Evolutionary conservation across 92 coral and sea anemone species (phyloP).

Genomic region (Virgularia gustaviana): DNA sequence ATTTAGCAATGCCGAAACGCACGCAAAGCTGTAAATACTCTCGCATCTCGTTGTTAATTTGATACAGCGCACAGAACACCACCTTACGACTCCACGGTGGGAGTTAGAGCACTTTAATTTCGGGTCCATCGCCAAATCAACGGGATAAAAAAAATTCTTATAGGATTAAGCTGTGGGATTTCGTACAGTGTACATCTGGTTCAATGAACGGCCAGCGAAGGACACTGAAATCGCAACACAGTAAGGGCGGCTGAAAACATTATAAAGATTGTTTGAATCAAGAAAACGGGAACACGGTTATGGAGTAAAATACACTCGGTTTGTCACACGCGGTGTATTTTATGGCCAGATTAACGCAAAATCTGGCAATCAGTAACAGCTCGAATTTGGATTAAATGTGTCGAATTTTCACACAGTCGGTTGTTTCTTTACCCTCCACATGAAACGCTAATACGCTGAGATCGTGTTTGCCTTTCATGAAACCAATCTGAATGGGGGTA

Average conservation of each 20-base stretch:
- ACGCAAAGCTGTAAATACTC: background rate
- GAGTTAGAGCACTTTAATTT: background rate
- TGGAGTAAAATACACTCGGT: no score
- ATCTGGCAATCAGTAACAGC: slow-evolving; percentile 12
- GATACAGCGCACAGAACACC: slow-evolving; percentile 11
- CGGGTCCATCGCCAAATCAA: background rate
- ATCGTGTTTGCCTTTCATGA: no score
- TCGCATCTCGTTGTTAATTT: background rate
- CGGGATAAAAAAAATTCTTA: slow-evolving; percentile 10
- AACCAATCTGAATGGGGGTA: no score
- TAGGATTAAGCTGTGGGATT: slow-evolving; percentile 33
- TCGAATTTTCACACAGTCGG: background rate
- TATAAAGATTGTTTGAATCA: no score
- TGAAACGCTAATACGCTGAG: no score
- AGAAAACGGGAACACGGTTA: no score
- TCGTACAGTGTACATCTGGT: background rate
- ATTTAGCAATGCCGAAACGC: slow-evolving; percentile 30
- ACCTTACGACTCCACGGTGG: background rate
- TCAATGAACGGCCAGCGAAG: background rate
- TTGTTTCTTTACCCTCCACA: slow-evolving; percentile 12
- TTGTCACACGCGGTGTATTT: slow-evolving; percentile 6
- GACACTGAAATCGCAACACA: background rate
- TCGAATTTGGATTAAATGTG: slow-evolving; percentile 20
- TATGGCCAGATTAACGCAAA: slow-evolving; percentile 1
- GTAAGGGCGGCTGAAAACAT: background rate